Conservation (phyloP, 2,888 invertebrate genomes). For the Rhimphoctona megacephalus region DNA sequence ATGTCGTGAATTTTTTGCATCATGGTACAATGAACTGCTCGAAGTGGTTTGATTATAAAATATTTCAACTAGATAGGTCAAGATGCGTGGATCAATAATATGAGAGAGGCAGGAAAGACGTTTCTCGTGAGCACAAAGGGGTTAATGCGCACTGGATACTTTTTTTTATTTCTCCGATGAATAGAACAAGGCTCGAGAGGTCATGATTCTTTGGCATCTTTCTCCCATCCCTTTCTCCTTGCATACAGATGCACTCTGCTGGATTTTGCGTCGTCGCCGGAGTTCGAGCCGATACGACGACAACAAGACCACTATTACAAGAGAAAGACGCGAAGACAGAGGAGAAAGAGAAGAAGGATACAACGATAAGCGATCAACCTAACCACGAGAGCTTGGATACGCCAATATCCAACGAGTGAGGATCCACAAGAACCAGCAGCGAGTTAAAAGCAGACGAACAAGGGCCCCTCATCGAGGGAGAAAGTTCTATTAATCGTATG, state of each 20-base stretch:
- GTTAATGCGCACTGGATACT: constrained; percentile 54
- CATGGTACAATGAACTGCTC: no score
- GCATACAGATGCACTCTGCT: constrained; percentile 38
- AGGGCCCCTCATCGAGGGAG: constrained; percentile 69
- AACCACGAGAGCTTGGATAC: constrained; percentile 46
- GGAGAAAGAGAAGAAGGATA: constrained; percentile 44
- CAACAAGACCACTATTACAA: constrained; percentile 60
- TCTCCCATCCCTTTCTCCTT: constrained; percentile 62
- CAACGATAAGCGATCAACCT: constrained; percentile 69
- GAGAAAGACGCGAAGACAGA: constrained; percentile 33
- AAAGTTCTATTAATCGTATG: constrained; percentile 75
- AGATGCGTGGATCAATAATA: constrained; percentile 17
- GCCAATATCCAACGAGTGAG: constrained; percentile 43
- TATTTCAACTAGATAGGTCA: constrained; percentile 13
- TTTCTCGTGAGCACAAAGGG: constrained; percentile 29
- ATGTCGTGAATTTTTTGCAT: neutral
- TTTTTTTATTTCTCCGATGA: constrained; percentile 44
- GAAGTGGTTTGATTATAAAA: neutral
- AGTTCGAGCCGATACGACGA: constrained; percentile 51
- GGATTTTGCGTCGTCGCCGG: constrained; percentile 59
- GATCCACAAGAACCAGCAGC: constrained; percentile 52
- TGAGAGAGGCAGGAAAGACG: constrained; percentile 15
- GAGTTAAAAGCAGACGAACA: constrained; percentile 64
- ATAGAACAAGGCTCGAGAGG: constrained; percentile 57
- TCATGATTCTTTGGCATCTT: constrained; percentile 57